Conservation (phyloP, 2,113 vertebrate genomes). For the Hemiscyllium ocellatum region DNA sequence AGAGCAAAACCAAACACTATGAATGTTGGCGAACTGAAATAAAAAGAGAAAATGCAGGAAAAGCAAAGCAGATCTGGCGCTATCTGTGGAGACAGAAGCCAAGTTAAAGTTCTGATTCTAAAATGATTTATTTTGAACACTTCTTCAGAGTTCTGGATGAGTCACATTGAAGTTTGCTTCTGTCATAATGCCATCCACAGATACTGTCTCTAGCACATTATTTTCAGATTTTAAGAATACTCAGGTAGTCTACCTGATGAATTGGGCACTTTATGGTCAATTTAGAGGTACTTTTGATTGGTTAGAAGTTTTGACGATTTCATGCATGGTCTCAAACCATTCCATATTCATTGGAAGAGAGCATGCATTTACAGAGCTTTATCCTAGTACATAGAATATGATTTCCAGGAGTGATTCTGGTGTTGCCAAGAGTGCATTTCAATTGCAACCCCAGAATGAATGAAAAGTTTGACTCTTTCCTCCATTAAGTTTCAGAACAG, state of each 20-base stretch:
- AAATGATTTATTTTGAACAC: too few relatives aligned
- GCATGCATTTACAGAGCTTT: neutral
- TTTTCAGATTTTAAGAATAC: neutral
- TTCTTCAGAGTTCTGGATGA: too few relatives aligned
- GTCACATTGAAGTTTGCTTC: too few relatives aligned
- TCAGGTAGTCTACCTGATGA: neutral
- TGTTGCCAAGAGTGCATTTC: neutral
- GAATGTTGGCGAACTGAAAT: too few relatives aligned
- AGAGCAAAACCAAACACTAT: too few relatives aligned
- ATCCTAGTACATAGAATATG: neutral
- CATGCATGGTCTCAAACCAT: neutral
- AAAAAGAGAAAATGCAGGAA: too few relatives aligned
- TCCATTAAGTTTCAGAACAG: neutral
- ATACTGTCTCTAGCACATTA: too few relatives aligned
- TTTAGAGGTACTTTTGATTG: neutral
- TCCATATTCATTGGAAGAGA: neutral
- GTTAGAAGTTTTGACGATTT: neutral
- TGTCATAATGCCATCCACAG: too few relatives aligned
- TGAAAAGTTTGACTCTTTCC: neutral
- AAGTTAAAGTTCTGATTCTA: too few relatives aligned
- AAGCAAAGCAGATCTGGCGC: too few relatives aligned
- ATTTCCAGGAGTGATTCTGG: neutral
- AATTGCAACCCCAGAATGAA: neutral
- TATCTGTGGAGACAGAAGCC: too few relatives aligned
- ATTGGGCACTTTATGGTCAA: neutral